phyloP scores from a whole-genome alignment of 1,140 invertebrate genomes.

The Drosophila athabasca region DNA sequence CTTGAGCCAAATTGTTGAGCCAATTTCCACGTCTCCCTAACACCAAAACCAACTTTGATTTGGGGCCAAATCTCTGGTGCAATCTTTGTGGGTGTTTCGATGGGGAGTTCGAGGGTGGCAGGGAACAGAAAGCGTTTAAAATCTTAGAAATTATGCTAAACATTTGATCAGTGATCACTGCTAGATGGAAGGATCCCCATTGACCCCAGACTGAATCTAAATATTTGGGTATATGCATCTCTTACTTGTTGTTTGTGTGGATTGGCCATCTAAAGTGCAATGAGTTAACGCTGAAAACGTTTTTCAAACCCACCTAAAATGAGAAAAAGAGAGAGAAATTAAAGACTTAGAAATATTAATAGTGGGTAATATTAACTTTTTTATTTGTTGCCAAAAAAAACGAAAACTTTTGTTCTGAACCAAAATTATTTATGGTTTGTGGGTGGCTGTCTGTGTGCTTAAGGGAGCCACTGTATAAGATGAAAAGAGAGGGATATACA shows the following conservation, averaged over 20 bases:
- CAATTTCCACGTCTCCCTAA: conserved; percentile 67
- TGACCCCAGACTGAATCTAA: too few species aligned
- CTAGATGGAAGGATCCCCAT: too few species aligned
- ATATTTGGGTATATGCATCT: neutral
- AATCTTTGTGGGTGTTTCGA: neutral
- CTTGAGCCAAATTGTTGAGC: conserved; percentile 57
- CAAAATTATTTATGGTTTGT: conserved; percentile 48
- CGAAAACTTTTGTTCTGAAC: conserved; percentile 38
- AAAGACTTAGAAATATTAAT: conserved; percentile 41
- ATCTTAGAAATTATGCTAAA: too few species aligned
- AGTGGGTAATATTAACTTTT: conserved; percentile 31
- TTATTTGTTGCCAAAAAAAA: conserved; percentile 33
- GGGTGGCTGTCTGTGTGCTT: neutral
- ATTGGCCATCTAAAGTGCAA: neutral
- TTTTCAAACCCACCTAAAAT: conserved; percentile 57
- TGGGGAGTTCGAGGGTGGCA: too few species aligned
- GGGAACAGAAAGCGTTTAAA: too few species aligned
- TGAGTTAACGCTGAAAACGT: conserved; percentile 24
- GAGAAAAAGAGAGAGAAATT: conserved; percentile 17
- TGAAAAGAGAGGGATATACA: conserved; percentile 1
- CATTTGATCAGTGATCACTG: too few species aligned
- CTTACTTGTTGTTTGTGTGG: conserved; percentile 2
- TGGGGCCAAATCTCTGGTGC: conserved; percentile 13
- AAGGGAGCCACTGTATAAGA: conserved; percentile 18
- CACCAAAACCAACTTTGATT: conserved; percentile 44